Base-by-base conservation (phyloP, 1,140 invertebrate species). In the Drosophila bipectinata region DNA sequence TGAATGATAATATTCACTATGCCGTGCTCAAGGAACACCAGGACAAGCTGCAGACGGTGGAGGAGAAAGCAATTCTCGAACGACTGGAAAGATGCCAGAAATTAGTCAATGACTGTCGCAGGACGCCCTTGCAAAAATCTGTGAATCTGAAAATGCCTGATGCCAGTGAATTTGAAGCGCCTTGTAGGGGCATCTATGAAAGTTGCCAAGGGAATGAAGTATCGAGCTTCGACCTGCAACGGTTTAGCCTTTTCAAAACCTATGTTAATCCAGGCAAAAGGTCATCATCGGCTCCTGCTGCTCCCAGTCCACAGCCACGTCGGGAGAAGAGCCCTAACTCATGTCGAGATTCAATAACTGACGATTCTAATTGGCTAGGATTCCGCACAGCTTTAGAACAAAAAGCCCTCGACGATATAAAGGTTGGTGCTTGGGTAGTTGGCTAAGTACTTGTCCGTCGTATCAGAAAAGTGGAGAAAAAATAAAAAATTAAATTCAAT, bases 361-460 rank as follows among this genome's bases (percentile, higher is more conserved):
- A 45, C 0, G 10, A 24, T 1, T 0, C 48, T 5, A 44, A 9
- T 26, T 61, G 24, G 8, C 28, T 34, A 0, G 72, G 56, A 3
- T 92, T 92, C 74, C 79, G 82, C 18, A 90, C 91, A 1, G 91
- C 90, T 4, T 58, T 88, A 4, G 76, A 90, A 18, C 81, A 91
- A 45, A 45, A 85, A 5, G 54, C 63, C 0, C 18, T 92, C 10
- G 82, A 91, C 14, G 79, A 91, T 8, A 56, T 74, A 7, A 76
- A 91, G 81, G 84, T 90, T 52, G 1, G 18, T 21, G 3, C 21
- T 21, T 21, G 21, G 21, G 21, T 3, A 21, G 21, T 21, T 21
- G 21, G 0, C 0, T 21, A 21, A 21, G 2, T 21, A 21, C 21
- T 21, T 21, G 21, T 21, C 21, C 21, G 21, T 21, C 21, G 21